phyloP scores from a whole-genome alignment of 92 coral and sea anemone genomes.

The Parazoanthus atlanticus region DNA sequence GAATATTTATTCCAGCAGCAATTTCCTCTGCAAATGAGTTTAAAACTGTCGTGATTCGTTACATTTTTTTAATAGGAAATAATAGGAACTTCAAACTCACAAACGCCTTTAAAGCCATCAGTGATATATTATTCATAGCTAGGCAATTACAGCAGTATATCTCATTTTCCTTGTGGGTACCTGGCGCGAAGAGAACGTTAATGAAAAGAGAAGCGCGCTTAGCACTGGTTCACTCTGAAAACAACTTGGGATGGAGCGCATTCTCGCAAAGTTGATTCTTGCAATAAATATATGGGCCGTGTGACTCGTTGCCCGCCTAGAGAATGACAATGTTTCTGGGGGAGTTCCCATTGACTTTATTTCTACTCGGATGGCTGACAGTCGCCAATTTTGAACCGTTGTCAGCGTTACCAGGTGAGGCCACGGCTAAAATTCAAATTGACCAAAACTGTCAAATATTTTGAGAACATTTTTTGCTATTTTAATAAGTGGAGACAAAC shows the following conservation, averaged over 20 bases:
- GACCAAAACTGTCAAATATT: neutral
- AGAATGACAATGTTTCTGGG: constrained; percentile 4
- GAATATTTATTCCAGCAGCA: neutral
- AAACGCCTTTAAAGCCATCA: constrained; percentile 5
- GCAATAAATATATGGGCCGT: neutral
- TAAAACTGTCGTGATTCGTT: neutral
- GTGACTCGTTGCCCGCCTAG: neutral
- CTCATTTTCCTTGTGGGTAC: neutral
- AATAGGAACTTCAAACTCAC: constrained; percentile 22
- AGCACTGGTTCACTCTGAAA: neutral
- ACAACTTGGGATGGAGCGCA: neutral
- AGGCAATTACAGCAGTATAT: constrained; percentile 14
- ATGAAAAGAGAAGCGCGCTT: constrained; percentile 1
- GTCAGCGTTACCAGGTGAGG: constrained; percentile 17
- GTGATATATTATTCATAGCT: constrained; percentile 14
- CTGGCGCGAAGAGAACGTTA: constrained; percentile 34
- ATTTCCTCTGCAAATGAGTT: constrained; percentile 4
- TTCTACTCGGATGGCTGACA: constrained; percentile 11
- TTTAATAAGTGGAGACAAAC: neutral
- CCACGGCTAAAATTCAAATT: neutral
- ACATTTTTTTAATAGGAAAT: neutral
- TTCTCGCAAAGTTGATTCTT: neutral
- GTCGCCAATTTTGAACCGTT: neutral
- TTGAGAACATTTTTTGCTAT: neutral
- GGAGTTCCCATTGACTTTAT: neutral